Base-by-base conservation (phyloP, 1,140 invertebrate genomes). In the Drosophila murphyi region DNA sequence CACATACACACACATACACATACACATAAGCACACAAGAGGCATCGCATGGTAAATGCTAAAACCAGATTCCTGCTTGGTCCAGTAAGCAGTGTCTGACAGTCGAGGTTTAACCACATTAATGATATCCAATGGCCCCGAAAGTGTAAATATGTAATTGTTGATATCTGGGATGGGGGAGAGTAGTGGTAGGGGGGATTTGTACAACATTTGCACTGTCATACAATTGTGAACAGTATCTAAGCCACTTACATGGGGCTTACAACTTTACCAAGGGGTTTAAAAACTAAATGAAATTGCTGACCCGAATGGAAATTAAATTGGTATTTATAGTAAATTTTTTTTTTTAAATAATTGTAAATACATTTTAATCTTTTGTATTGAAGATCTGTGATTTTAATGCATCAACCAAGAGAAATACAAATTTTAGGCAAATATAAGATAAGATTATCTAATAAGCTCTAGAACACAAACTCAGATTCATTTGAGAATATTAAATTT, bases 71-170 rank as follows among this genome's bases (percentile, higher is more conserved):
- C 52, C 52, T 5, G 5, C 48, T 61, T n/a, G 60, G 47, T 39
- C 32, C 60, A 39, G 60, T 50, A 62, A 62, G 60, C 47, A 51
- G 43, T 29, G 20, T 35, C 45, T 62, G 60, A 50, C 60, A 59
- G 28, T 52, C 72, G 73, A 50, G 77, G 74, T 59, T 70, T 82
- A 82, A 82, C 80, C 80, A 52, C 80, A 82, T 82, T 82, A 82
- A 82, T 79, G 80, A 68, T 77, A 78, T 60, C 62, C 62, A 60
- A 60, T 68, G 35, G 45, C 65, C n/a, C 43, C 29, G 8, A 51
- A 57, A 74, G 48, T 52, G 41, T 32, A 74, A 80, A 80, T 74
- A 65, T 67, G 80, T 82, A 82, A 82, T 82, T 78, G 80, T 74
- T 82, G 80, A 60, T 71, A 8, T 34, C n/a, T 7, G 6, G 3